These are phyloP conservation scores for Eremophila alpestris DNA, from an alignment of 2,797 vertebrate species.

Conservation along the genomic window DNA sequence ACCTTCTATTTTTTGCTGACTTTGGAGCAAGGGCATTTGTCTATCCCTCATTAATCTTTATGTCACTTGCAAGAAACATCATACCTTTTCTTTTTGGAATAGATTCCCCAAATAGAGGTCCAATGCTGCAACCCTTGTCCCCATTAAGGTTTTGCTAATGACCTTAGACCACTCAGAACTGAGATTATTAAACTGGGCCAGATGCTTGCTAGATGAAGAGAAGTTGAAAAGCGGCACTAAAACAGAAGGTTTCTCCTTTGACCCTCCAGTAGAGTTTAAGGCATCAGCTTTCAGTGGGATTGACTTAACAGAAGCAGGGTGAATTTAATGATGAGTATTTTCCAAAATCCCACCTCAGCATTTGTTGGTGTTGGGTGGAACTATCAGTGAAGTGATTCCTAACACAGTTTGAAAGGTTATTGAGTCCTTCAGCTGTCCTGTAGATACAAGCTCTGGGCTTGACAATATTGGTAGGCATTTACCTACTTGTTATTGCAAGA, in stretches of 20 bases:
- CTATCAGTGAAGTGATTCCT: not conserved
- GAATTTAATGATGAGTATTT: not conserved
- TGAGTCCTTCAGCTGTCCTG: not conserved
- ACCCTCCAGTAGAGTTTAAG: not conserved
- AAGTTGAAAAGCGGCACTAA: not conserved
- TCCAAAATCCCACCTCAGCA: not conserved
- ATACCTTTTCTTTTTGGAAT: conserved; percentile 23
- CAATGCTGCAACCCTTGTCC: not conserved
- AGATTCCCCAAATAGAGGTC: conserved; percentile 27
- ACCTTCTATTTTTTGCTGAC: conserved; percentile 64
- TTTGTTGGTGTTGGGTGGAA: not conserved
- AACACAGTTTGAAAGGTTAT: not conserved
- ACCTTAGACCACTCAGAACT: not conserved
- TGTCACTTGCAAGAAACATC: conserved; percentile 49
- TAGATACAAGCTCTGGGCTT: not conserved
- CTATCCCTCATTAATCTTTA: conserved; percentile 59
- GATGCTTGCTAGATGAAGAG: not conserved
- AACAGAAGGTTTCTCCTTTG: not conserved
- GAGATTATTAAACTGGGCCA: conserved; percentile 1
- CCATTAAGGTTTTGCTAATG: conserved; percentile 28
- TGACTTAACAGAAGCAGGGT: not conserved
- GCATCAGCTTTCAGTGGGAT: not conserved
- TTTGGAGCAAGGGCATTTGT: conserved; percentile 67
- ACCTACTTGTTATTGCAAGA: not conserved
- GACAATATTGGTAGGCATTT: not conserved